Base-by-base conservation (phyloP, 1,140 invertebrate species). In the Zaprionus capensis region DNA sequence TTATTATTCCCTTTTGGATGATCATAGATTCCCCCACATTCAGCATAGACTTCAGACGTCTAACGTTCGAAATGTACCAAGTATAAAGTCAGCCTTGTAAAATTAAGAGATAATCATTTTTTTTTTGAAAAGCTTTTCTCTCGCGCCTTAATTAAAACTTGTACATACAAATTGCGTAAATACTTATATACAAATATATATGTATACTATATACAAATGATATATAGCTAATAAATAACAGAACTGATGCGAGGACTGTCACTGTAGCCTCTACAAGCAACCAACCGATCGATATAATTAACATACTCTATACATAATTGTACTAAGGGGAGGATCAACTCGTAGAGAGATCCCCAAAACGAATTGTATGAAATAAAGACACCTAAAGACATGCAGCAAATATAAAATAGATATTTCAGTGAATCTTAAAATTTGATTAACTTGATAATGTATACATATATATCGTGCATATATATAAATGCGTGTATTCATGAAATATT, bases 311-410 rank as follows among this genome's bases (percentile, higher is more conserved):
- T 26, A 34, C 20, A 65, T 15, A 53, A 31, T 51, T 69, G 34
- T 59, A 73, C 51, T 68, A 73, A n/a, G 38, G 36, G 41, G 53
- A 62, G 74, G 58, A 55, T 55, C 64, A 57, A 31, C 76, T 72
- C 26, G 41, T 66, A 78, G 62, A 65, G 73, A 58, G 41, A 9
- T 46, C 53, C 73, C n/a, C 36, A 51, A 57, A 76, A 77, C 38
- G 72, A 78, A 87, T 53, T 61, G 56, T 67, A 84, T 71, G 65
- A 84, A 88, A 90, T 90, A 90, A 90, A 88, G 66, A 81, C 67
- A 64, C 36, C 56, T 71, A 74, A 20, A 34, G 34, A 41, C 57
- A 71, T 56, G 64, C 72, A 78, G 53, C 61, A 69, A 56, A 70
- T 65, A 59, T 28, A 62, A 58, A 24, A 58, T 58, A 51, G 20